Base-by-base conservation (phyloP, 2,888 invertebrate genomes). In the Cosmopolites sordidus region DNA sequence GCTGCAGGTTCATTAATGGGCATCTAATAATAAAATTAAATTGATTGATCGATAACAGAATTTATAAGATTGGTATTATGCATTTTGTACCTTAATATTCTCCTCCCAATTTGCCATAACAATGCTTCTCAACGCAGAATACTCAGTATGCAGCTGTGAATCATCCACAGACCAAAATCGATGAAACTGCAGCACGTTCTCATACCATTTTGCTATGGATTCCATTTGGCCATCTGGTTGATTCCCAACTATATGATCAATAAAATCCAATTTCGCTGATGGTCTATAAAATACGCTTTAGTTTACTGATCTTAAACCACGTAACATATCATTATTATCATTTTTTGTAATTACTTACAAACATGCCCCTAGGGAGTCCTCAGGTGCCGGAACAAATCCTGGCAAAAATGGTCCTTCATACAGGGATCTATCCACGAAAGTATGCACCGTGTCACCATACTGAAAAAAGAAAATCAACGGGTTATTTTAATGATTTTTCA, bases 91-190 rank as follows among this genome's bases (percentile, higher is more conserved):
- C 76, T 93, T 95, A 4, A 99, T 87, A 0, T 92, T 97, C 74
- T 99, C 98, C 69, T 99, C 96, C 78, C 86, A 97, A 73, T 99
- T 99, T 1, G 93, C 89, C 83, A 99, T 91, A 0, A 99, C 98
- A 63, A 96, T 89, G 1, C 98, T 98, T 12, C 96, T 84, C n/a
- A 99, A 79, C 0, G 98, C 89, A 0, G 98, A 98, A 74, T 89
- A 99, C 68, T 98, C 89, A 0, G 98, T 98, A 74, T 93, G 93
- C 14, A 99, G 82, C 75, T 96, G 94, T 14, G 82, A 84, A 75
- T 99, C 98, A 70, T 99, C 99, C 1, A 99, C 94, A 0, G 97
- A 97, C 98, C 98, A 99, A 76, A 96, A 97, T 65, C 96, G 62
- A 65, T 89, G 89, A 65, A 89, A 89, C 73, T 82, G 79, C 17